Conservation (phyloP, 1,140 invertebrate species). For the Drosophila arawakana region DNA sequence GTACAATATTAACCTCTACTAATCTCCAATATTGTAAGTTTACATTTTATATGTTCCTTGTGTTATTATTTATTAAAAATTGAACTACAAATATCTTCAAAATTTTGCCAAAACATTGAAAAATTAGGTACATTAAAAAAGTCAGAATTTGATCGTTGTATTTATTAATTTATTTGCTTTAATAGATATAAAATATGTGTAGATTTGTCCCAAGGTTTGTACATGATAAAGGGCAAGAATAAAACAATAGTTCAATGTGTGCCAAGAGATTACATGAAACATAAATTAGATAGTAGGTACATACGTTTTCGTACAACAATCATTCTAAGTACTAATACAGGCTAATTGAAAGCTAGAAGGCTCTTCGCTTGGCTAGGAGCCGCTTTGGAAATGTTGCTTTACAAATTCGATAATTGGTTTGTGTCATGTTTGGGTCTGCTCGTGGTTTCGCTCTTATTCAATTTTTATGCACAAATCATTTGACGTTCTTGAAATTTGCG, state of each 20-base stretch:
- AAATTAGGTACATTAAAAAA: too few species aligned
- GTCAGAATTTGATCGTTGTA: neutral
- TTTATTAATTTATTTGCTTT: constrained; percentile 26
- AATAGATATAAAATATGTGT: constrained; percentile 17
- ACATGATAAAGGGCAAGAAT: constrained; percentile 3
- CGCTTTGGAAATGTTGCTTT: constrained; percentile 50
- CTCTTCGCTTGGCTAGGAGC: constrained; percentile 48
- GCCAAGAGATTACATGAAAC: constrained; percentile 30
- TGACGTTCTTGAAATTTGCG: constrained; percentile 22
- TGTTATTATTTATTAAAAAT: too few species aligned
- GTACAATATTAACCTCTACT: too few species aligned
- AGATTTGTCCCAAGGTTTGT: constrained; percentile 1
- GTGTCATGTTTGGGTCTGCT: constrained; percentile 15
- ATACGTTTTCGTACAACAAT: constrained; percentile 42
- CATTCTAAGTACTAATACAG: constrained; percentile 37
- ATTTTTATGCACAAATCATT: constrained; percentile 47
- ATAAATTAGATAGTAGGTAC: constrained; percentile 37
- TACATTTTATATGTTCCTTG: too few species aligned
- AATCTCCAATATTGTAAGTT: too few species aligned
- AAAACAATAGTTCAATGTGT: constrained; percentile 23
- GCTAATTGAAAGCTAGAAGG: constrained; percentile 46
- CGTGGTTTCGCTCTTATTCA: constrained; percentile 21
- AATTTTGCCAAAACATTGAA: neutral
- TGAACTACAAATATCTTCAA: neutral
- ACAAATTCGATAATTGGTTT: constrained; percentile 39